Conservation (phyloP, 2,797 vertebrate genomes). For the Myotis pilosus region DNA sequence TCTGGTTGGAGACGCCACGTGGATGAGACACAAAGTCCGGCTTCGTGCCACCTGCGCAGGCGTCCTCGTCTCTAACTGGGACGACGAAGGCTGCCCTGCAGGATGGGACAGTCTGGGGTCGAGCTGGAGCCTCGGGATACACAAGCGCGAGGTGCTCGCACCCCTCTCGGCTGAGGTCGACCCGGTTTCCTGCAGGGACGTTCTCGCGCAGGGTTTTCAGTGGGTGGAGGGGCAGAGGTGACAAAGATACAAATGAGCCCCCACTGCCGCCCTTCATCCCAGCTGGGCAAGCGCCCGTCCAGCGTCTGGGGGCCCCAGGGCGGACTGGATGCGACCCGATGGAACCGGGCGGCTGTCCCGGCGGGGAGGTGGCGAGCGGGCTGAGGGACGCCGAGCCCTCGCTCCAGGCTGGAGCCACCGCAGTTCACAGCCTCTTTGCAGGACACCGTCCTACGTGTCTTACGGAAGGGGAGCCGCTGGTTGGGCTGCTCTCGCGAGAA, state of each 20-base stretch:
- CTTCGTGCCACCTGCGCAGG: fast-evolving
- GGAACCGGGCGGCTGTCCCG: background rate
- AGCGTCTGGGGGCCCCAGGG: fast-evolving
- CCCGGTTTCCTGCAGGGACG: background rate
- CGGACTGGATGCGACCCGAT: background rate
- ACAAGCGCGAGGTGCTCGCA: background rate
- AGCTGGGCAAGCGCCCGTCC: background rate
- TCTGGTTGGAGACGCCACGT: background rate
- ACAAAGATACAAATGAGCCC: background rate
- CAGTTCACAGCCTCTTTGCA: fast-evolving
- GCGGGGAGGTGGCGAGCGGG: background rate
- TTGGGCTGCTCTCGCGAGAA: background rate
- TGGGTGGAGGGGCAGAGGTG: fast-evolving
- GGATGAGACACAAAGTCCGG: background rate
- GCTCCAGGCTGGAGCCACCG: fast-evolving
- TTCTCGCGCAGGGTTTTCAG: background rate
- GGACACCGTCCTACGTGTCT: too few relatives aligned
- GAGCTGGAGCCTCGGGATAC: fast-evolving
- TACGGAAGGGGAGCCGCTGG: fast-evolving
- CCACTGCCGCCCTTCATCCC: background rate
- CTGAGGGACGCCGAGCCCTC: background rate
- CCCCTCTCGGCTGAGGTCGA: too few relatives aligned
- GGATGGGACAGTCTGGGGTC: background rate
- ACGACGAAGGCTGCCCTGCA: background rate
- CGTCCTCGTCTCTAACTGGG: background rate